These are phyloP conservation scores for Zoanthus gigantus DNA, from an alignment of 92 coral and sea anemone genomes.

Conservation along the genomic window DNA sequence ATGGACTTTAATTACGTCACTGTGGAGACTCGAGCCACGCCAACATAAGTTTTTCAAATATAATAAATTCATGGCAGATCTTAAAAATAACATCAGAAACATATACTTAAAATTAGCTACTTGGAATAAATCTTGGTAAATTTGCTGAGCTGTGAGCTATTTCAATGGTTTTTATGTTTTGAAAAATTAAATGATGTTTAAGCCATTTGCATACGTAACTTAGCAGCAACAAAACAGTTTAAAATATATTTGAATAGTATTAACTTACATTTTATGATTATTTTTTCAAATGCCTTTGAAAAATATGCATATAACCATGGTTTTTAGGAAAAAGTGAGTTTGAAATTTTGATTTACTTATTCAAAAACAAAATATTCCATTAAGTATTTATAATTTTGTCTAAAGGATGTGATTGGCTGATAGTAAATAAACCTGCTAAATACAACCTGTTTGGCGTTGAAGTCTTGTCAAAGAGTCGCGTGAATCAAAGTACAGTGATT, in stretches of 20 bases:
- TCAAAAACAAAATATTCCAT: constrained; percentile 15
- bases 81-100: not conserved
- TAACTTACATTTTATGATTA: not conserved
- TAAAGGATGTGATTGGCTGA: constrained; percentile 19
- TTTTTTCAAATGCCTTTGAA: not conserved
- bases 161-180: not conserved
- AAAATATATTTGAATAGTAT: not conserved
- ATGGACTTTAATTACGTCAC: constrained; percentile 38
- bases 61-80: not conserved
- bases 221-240: not conserved
- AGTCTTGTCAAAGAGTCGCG: constrained; percentile 44
- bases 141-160: not conserved
- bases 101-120: not conserved
- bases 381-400: constrained; percentile 32
- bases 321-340: constrained; percentile 1
- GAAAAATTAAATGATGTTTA: not conserved
- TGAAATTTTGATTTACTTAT: constrained; percentile 25
- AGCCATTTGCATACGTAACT: not conserved
- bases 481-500: constrained; percentile 42
- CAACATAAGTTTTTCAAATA: not conserved
- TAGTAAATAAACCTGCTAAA: constrained; percentile 21
- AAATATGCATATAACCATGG: not conserved
- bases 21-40: not conserved
- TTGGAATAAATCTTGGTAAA: not conserved
- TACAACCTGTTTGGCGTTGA: constrained; percentile 43